These are phyloP conservation scores for Amphiduros pacificus DNA, from an alignment of 2,888 invertebrate genomes.

Conservation along the genomic window DNA sequence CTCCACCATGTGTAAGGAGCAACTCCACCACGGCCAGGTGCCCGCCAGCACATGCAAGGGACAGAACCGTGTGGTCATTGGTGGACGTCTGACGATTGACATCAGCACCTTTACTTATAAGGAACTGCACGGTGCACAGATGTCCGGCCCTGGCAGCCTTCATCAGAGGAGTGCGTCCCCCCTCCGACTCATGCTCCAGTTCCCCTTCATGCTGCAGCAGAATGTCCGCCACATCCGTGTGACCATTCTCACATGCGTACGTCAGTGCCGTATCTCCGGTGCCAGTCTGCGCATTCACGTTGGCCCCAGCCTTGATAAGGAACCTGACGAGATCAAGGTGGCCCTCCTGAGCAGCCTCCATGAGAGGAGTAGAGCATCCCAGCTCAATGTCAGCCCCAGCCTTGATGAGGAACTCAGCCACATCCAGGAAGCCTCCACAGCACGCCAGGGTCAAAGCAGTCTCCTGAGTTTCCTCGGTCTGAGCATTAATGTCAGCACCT, in stretches of 20 bases:
- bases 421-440: conserved; percentile 88
- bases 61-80: conserved; percentile 96
- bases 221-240: conserved; percentile 93
- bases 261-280: conserved; percentile 95
- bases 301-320: conserved; percentile 67
- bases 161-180: conserved; percentile 96
- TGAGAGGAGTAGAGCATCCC: conserved; percentile 88
- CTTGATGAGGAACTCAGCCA: conserved; percentile 91
- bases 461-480: conserved; percentile 97
- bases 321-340: conserved; percentile 83
- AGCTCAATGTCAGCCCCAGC: conserved; percentile 93
- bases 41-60: conserved; percentile 94
- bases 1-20: conserved; percentile 86
- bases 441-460: conserved; percentile 96
- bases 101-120: conserved; percentile 82
- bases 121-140: conserved; percentile 92
- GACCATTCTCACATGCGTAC: conserved; percentile 98
- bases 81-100: conserved; percentile 80
- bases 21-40: conserved; percentile 91
- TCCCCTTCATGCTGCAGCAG: conserved; percentile 87
- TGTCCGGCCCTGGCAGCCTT: conserved; percentile 97
- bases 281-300: conserved; percentile 91
- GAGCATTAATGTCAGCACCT: conserved; percentile 94
- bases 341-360: conserved; percentile 99
- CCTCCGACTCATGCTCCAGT: conserved; percentile 94